Evolutionary conservation across 2,888 invertebrate species (phyloP).

Genomic region (Dryobota labecula): DNA sequence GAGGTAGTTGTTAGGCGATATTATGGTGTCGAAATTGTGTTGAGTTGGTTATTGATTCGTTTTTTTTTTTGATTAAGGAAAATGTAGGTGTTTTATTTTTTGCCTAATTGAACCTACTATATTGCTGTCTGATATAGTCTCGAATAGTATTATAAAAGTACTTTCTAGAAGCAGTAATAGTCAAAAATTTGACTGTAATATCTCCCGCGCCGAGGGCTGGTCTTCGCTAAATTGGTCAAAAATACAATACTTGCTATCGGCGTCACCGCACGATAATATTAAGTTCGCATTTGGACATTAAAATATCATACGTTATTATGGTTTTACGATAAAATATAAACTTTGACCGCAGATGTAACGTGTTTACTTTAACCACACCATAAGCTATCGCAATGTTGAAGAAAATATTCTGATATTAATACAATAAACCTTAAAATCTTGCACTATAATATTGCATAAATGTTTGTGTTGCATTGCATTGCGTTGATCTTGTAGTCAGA

Average conservation of each 20-base stretch:
- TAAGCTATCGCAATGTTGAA: constrained; percentile 24
- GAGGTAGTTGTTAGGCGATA: constrained; percentile 14
- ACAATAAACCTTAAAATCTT: not conserved
- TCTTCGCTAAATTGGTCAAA: no score
- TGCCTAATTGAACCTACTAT: no score
- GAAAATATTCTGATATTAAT: constrained; percentile 1
- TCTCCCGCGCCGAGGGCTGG: no score
- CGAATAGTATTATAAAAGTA: not conserved
- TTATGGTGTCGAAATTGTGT: constrained; percentile 1
- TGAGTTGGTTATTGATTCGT: not conserved
- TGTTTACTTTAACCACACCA: constrained; percentile 32
- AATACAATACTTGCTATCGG: constrained; percentile 20
- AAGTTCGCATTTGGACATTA: constrained; percentile 23
- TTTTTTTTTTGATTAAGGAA: constrained; percentile 1
- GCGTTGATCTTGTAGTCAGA: no score
- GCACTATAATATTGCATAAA: not conserved
- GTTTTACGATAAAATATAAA: constrained; percentile 42
- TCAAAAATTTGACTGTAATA: no score
- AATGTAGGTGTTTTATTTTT: not conserved
- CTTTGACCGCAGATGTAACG: constrained; percentile 11
- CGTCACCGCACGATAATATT: constrained; percentile 11
- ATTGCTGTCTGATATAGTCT: not conserved
- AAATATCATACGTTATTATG: constrained; percentile 17
- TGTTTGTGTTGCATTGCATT: not conserved
- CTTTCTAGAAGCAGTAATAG: not conserved